Evolutionary conservation across 2,797 vertebrate genomes (phyloP).

Genomic region (Acanthurus leucopareius): DNA sequence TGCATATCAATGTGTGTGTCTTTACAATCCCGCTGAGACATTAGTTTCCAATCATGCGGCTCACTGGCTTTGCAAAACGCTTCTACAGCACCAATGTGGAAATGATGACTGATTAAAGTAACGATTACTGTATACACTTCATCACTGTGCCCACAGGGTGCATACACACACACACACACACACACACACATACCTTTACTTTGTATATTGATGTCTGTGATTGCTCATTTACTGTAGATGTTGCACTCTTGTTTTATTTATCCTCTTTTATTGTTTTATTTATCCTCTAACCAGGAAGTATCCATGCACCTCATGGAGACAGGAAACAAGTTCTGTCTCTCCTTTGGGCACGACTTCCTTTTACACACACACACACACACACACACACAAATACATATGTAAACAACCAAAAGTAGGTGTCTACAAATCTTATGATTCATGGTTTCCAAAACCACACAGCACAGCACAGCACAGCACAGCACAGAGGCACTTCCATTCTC

Average conservation of each 20-base stretch:
- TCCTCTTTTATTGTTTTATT: slow-evolving; percentile 46
- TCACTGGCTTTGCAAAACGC: slow-evolving; percentile 54
- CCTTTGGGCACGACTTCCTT: slow-evolving; percentile 7
- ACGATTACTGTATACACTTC: slow-evolving; percentile 53
- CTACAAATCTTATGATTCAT: slow-evolving; percentile 43
- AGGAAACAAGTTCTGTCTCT: slow-evolving; percentile 16
- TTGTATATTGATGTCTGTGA: slow-evolving; percentile 14
- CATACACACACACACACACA: slow-evolving; percentile 17
- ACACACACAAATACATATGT: slow-evolving; percentile 7
- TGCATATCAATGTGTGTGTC: slow-evolving; percentile 22
- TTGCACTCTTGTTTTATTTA: slow-evolving; percentile 49
- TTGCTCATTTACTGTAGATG: slow-evolving; percentile 16
- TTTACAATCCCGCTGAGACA: slow-evolving; percentile 32
- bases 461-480: too few species aligned
- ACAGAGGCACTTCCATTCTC: slow-evolving; percentile 1
- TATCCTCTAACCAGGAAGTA: slow-evolving; percentile 20
- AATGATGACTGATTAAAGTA: slow-evolving; percentile 68
- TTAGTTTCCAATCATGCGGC: slow-evolving; percentile 59
- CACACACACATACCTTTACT: slow-evolving; percentile 5
- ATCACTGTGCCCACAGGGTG: slow-evolving; percentile 29
- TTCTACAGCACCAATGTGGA: slow-evolving; percentile 40
- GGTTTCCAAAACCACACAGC: slow-evolving; percentile 3
- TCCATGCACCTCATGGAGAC: slow-evolving; percentile 21
- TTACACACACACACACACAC: slow-evolving; percentile 4
- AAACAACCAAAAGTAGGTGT: slow-evolving; percentile 14